Evolutionary conservation across 2,888 invertebrate genomes (phyloP).

Genomic region (Sipha maydis): DNA sequence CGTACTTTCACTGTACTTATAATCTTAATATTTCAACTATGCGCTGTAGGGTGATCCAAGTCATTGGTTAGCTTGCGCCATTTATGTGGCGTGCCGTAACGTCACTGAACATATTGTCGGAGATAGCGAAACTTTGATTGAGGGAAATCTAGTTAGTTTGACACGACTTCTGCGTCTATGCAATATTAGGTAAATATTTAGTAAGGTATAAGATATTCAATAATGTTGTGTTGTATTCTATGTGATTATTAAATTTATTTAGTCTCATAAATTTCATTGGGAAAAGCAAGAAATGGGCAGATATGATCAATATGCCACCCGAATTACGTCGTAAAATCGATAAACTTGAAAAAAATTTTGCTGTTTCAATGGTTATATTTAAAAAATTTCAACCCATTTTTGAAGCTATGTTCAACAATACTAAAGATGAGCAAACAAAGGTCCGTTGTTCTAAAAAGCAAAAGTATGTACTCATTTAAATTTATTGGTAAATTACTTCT

Average conservation of each 20-base stretch:
- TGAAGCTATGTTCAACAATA: slow-evolving; percentile 83
- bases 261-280: slow-evolving; percentile 93
- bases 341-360: slow-evolving; percentile 87
- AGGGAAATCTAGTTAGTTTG: slow-evolving; percentile 91
- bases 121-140: slow-evolving; percentile 76
- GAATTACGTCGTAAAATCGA: slow-evolving; percentile 86
- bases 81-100: slow-evolving; percentile 89
- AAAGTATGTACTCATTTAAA: not conserved
- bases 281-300: slow-evolving; percentile 94
- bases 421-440: slow-evolving; percentile 66
- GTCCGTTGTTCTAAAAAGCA: slow-evolving; percentile 54
- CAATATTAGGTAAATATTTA: slow-evolving; percentile 79
- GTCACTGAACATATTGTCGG: slow-evolving; percentile 84
- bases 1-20: not conserved
- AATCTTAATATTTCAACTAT: slow-evolving; percentile 65
- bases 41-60: slow-evolving; percentile 81
- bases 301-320: slow-evolving; percentile 88
- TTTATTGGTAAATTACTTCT: not conserved
- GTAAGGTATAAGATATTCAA: not conserved
- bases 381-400: slow-evolving; percentile 92
- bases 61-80: slow-evolving; percentile 94
- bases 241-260: slow-evolving; percentile 64
- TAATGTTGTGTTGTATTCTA: not conserved
- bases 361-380: slow-evolving; percentile 92
- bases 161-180: slow-evolving; percentile 89